phyloP scores from a whole-genome alignment of 2,797 vertebrate genomes.

The Gymnodraco acuticeps region DNA sequence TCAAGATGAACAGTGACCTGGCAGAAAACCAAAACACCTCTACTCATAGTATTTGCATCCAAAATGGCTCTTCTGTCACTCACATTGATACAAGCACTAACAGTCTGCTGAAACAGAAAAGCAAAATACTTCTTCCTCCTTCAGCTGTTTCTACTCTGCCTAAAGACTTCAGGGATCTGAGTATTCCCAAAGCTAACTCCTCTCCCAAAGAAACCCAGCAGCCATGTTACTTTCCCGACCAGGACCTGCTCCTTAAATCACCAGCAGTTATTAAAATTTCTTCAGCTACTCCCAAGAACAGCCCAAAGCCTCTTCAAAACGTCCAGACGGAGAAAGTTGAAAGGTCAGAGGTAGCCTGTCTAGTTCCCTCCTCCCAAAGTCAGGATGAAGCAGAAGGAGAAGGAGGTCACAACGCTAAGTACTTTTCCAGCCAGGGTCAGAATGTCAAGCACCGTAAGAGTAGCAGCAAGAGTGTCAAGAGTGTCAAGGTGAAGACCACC shows the following conservation, averaged over 20 bases:
- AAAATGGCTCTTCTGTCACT: conserved; percentile 3
- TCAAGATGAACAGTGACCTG: conserved; percentile 63
- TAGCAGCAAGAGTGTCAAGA: conserved; percentile 79
- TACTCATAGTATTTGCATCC: not conserved
- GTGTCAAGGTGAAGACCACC: conserved; percentile 78
- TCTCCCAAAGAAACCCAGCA: conserved; percentile 80
- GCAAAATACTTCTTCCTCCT: conserved; percentile 51
- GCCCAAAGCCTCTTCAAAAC: conserved; percentile 50
- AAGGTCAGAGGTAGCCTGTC: conserved; percentile 84
- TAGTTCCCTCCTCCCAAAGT: conserved; percentile 88
- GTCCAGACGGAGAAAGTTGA: conserved; percentile 54
- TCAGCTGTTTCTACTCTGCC: conserved; percentile 29
- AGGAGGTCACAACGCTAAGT: conserved; percentile 74
- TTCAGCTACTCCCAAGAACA: conserved; percentile 72
- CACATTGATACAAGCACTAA: conserved; percentile 72
- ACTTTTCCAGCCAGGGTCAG: conserved; percentile 80
- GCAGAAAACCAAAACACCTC: not conserved
- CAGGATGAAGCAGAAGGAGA: conserved; percentile 80
- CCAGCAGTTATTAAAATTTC: conserved; percentile 5
- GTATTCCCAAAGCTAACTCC: conserved; percentile 55
- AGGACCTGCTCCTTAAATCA: conserved; percentile 19
- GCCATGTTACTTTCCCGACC: conserved; percentile 46
- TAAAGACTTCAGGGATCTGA: conserved; percentile 67
- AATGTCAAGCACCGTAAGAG: conserved; percentile 81
- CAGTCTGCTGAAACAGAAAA: conserved; percentile 68